A percentile compares a stretch with the other conserved stretches of the same genome.
These are phyloP conservation scores for Aethina tumida DNA, from an alignment of 1,140 invertebrate genomes.

Conservation along the genomic window DNA sequence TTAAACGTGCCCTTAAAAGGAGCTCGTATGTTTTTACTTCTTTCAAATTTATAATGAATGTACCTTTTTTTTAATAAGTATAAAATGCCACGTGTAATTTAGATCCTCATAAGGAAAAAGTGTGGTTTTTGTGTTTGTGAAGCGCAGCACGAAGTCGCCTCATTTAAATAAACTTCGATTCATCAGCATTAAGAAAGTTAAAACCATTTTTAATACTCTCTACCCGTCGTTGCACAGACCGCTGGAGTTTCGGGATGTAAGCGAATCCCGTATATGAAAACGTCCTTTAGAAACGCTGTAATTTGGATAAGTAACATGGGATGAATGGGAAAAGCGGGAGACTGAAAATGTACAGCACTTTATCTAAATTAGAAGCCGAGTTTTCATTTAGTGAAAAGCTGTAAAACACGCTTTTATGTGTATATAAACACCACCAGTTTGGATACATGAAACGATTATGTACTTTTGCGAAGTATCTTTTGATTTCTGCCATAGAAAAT, in stretches of 20 bases:
- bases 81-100: too few relatives aligned
- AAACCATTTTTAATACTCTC: too few relatives aligned
- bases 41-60: too few relatives aligned
- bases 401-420: conserved; percentile 18
- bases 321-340: conserved; percentile 12
- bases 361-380: conserved; percentile 22
- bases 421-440: conserved; percentile 17
- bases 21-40: too few relatives aligned
- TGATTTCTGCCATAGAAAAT: conserved; percentile 10
- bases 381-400: conserved; percentile 21
- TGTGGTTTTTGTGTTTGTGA: conserved; percentile 1
- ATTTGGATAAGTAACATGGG: conserved; percentile 21
- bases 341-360: conserved; percentile 14
- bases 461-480: conserved; percentile 13
- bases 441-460: conserved; percentile 20
- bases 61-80: too few relatives aligned
- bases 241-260: too few relatives aligned
- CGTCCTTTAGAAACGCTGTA: conserved; percentile 15
- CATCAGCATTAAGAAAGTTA: too few relatives aligned
- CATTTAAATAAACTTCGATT: too few relatives aligned
- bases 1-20: too few relatives aligned
- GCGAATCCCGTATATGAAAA: conserved; percentile 9
- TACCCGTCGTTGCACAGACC: too few relatives aligned
- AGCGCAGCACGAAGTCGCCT: too few relatives aligned
- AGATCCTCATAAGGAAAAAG: too few relatives aligned